Percentiles rank a stretch among this genome's conserved stretches.
phyloP scores from a whole-genome alignment of 2,888 invertebrate genomes.

The Phania funesta region DNA sequence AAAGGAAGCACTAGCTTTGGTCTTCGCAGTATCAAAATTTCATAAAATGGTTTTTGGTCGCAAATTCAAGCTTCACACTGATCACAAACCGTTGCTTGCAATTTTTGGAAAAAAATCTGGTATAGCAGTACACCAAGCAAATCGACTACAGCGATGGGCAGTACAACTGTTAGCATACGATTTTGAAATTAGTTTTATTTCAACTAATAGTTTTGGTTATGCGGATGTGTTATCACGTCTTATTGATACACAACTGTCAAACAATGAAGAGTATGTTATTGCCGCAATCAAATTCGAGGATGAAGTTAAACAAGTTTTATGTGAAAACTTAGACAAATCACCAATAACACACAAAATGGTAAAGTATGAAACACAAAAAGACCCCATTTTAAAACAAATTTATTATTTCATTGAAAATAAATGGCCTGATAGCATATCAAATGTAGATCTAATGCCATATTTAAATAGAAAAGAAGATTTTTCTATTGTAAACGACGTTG shows the following conservation, averaged over 20 bases:
- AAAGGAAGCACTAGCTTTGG: neutral
- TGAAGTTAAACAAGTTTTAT: conserved; percentile 37
- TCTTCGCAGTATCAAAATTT: neutral
- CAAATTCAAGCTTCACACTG: neutral
- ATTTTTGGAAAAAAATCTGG: neutral
- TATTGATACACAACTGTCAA: no score
- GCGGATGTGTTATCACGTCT: neutral
- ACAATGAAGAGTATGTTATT: neutral
- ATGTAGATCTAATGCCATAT: conserved; percentile 39
- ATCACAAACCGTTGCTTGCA: neutral
- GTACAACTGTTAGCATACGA: neutral
- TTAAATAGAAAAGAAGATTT: conserved; percentile 61
- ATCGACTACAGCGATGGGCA: neutral
- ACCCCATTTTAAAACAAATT: conserved; percentile 34
- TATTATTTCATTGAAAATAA: conserved; percentile 46
- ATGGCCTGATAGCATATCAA: conserved; percentile 37
- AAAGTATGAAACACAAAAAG: conserved; percentile 43
- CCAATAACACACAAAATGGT: conserved; percentile 57
- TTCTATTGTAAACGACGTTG: conserved; percentile 54
- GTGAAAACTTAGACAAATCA: conserved; percentile 10
- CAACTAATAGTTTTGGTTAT: neutral
- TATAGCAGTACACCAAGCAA: neutral
- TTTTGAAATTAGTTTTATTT: neutral
- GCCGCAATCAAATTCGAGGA: conserved; percentile 43
- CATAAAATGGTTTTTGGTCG: neutral